phyloP scores from a whole-genome alignment of 2,888 invertebrate species.

The Proisotoma minuta region DNA sequence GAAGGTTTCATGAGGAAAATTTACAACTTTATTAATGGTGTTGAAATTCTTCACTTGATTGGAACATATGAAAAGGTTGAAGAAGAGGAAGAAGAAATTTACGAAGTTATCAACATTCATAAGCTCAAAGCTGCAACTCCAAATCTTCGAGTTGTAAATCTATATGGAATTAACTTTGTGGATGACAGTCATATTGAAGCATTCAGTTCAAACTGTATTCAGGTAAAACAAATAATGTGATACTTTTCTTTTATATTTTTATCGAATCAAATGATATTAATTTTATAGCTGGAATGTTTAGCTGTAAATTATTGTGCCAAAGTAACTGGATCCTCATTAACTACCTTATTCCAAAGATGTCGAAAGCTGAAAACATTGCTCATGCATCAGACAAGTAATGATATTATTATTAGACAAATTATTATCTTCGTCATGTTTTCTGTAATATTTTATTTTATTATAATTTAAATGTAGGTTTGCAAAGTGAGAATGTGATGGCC shows the following conservation, averaged over 20 bases:
- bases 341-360: conserved; percentile 87
- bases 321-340: conserved; percentile 92
- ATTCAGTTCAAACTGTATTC: conserved; percentile 91
- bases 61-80: conserved; percentile 96
- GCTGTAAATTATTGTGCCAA: conserved; percentile 96
- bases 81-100: conserved; percentile 98
- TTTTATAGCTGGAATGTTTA: conserved; percentile 70
- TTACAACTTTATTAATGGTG: conserved; percentile 97
- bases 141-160: conserved; percentile 91
- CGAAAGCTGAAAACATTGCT: conserved; percentile 84
- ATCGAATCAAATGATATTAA: neutral
- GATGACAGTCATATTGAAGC: conserved; percentile 99
- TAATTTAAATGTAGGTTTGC: conserved; percentile 62
- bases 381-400: conserved; percentile 91
- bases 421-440: neutral
- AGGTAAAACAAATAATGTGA: conserved; percentile 53
- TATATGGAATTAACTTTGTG: conserved; percentile 97
- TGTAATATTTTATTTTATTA: neutral
- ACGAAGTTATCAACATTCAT: conserved; percentile 98
- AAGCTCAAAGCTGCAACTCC: conserved; percentile 97
- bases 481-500: conserved; percentile 86
- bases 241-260: neutral
- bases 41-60: conserved; percentile 95
- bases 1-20: conserved; percentile 99
- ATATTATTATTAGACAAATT: neutral